phyloP scores from a whole-genome alignment of 2,113 vertebrate species.

The Salvelinus fontinalis region DNA sequence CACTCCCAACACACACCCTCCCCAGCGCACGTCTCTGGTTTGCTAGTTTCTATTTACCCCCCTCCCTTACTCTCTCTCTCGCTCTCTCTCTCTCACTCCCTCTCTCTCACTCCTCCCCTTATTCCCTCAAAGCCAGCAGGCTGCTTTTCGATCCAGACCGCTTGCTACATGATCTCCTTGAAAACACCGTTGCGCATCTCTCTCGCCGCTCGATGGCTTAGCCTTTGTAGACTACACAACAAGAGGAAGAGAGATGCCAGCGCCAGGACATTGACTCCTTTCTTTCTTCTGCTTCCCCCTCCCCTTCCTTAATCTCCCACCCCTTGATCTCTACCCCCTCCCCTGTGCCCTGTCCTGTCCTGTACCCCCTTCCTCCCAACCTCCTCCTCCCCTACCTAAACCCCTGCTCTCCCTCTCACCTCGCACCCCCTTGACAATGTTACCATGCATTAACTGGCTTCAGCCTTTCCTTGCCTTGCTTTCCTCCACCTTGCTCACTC shows the following conservation, averaged over 20 bases:
- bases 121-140: constrained; percentile 64
- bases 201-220: constrained; percentile 59
- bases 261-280: constrained; percentile 70
- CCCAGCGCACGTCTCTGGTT: constrained; percentile 41
- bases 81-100: constrained; percentile 33
- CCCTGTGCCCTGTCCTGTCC: constrained; percentile 43
- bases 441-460: constrained; percentile 71
- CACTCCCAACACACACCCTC: constrained; percentile 22
- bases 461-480: constrained; percentile 70
- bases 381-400: constrained; percentile 20
- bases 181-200: constrained; percentile 58
- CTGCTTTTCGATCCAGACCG: constrained; percentile 78
- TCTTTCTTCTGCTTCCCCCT: constrained; percentile 52
- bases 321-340: constrained; percentile 18
- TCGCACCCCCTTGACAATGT: constrained; percentile 69
- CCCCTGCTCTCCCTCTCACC: constrained; percentile 25
- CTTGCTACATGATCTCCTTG: constrained; percentile 80
- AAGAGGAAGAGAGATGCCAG: constrained; percentile 51
- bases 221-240: constrained; percentile 43
- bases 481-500: constrained; percentile 62
- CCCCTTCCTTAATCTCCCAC: constrained; percentile 45
- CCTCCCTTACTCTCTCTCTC: constrained; percentile 33
- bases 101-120: constrained; percentile 60
- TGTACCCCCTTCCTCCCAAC: constrained; percentile 36
- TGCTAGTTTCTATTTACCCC: constrained; percentile 64